These are phyloP conservation scores for Pelodytes ibericus DNA, from an alignment of 2,797 vertebrate species.

Conservation along the genomic window DNA sequence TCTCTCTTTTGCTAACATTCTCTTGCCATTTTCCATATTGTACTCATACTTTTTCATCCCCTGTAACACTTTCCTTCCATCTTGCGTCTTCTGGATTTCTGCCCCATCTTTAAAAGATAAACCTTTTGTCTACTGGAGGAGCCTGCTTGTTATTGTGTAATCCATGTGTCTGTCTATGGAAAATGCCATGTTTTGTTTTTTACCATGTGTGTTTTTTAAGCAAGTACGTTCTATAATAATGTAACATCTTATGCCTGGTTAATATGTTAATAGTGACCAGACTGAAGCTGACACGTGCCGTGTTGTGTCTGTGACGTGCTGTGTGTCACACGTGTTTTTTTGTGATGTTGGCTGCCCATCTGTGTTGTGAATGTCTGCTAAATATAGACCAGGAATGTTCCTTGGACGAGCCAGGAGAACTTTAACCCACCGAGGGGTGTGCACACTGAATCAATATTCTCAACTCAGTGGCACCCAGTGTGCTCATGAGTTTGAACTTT, in stretches of 20 bases:
- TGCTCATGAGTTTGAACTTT: too few species aligned
- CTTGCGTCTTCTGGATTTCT: too few species aligned
- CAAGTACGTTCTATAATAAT: neutral
- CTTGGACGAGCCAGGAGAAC: neutral
- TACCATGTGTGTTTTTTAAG: neutral
- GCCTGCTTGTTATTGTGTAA: conserved; percentile 29
- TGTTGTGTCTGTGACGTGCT: conserved; percentile 61
- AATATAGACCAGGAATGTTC: neutral
- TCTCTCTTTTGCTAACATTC: neutral
- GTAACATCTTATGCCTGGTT: neutral
- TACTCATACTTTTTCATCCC: neutral
- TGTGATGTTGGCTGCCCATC: conserved; percentile 43
- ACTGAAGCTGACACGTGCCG: conserved; percentile 14
- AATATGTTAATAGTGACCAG: neutral
- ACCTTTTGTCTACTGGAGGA: conserved; percentile 18
- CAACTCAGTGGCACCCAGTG: too few species aligned
- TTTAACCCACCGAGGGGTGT: neutral
- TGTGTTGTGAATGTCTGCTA: conserved; percentile 19
- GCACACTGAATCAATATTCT: neutral
- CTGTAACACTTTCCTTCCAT: too few species aligned
- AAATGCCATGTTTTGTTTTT: neutral
- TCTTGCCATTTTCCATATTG: too few species aligned
- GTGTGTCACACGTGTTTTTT: conserved; percentile 59
- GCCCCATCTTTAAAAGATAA: neutral
- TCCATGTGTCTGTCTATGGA: conserved; percentile 23